Evolutionary conservation across 2,888 invertebrate species (phyloP), one percentile per base, ranked within the genome.

Genomic region (Ctenicera cuprea): DNA sequence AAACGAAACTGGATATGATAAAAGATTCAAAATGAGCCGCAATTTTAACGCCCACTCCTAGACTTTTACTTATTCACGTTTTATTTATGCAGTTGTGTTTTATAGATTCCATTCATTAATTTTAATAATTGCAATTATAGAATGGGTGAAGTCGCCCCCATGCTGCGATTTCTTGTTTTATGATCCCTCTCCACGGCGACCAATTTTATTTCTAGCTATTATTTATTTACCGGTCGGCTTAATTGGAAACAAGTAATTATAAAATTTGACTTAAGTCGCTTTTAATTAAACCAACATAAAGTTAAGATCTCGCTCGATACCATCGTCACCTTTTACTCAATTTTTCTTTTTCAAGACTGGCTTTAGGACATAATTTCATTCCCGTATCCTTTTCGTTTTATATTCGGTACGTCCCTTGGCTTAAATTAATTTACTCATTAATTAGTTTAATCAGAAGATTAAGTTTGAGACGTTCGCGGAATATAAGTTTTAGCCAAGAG

Each of bases 101-200:
- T 16, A 4, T 37, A 59, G 59, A 59, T 38, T 59, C 37, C 59
- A 59, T 59, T 59, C 59, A 59, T 59, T 59, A 59, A 59, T 59
- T 59, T 59, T 59, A 59, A 59, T 59, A 59, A 59, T 33, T 59
- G 59, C 37, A 59, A 59, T 59, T 59, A 59, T 16, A 18, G 59
- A 59, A 59, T 59, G 38, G 37, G 38, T 38, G 38, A 59, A 59
- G 59, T 38, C 59, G 59, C 59, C 59, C 38, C 18, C 59, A 59
- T 20, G 38, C 38, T 59, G 59, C 16, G 59, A 57, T 57, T 52
- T 14, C 59, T 59, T 38, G 59, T 38, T 59, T 59, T 59, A 59
- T 38, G 59, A 26, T 16, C 9, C n/a, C n/a, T 52, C 26, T 33
- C 14, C 9, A 30, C 16, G 33, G 30, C 59, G 38, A 8, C 38